Evolutionary conservation across 1,140 invertebrate genomes (phyloP).

Genomic region (Meloidogyne chitwoodi): DNA sequence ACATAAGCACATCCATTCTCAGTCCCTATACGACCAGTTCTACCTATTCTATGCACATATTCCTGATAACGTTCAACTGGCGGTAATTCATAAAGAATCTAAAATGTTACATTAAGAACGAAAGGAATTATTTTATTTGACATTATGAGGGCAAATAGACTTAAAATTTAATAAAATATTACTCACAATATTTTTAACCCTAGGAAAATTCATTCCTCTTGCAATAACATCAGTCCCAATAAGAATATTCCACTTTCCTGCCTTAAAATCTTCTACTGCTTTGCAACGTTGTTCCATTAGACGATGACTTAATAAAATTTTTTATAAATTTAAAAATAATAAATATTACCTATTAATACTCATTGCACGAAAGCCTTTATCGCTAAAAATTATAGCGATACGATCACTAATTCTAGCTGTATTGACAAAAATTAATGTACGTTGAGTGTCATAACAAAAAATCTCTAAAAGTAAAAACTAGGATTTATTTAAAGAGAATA

Average conservation of each 20-base stretch:
- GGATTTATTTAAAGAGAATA: too few species aligned
- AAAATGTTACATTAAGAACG: not conserved
- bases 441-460: not conserved
- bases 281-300: conserved; percentile 14
- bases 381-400: not conserved
- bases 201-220: conserved; percentile 13
- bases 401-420: conserved; percentile 4
- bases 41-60: conserved; percentile 86
- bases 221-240: conserved; percentile 20
- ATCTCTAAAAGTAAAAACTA: not conserved
- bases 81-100: conserved; percentile 19
- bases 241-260: conserved; percentile 6
- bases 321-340: not conserved
- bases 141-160: too few species aligned
- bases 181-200: conserved; percentile 3
- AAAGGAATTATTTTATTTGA: too few species aligned
- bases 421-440: conserved; percentile 13
- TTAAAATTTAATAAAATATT: not conserved
- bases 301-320: conserved; percentile 4
- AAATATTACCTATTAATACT: not conserved
- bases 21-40: conserved; percentile 81
- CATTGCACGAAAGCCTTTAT: not conserved
- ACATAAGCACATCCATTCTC: conserved; percentile 74
- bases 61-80: conserved; percentile 54
- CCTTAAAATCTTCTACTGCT: conserved; percentile 8